These are phyloP conservation scores for Physella acuta DNA, from an alignment of 1,140 invertebrate genomes.

Conservation along the genomic window DNA sequence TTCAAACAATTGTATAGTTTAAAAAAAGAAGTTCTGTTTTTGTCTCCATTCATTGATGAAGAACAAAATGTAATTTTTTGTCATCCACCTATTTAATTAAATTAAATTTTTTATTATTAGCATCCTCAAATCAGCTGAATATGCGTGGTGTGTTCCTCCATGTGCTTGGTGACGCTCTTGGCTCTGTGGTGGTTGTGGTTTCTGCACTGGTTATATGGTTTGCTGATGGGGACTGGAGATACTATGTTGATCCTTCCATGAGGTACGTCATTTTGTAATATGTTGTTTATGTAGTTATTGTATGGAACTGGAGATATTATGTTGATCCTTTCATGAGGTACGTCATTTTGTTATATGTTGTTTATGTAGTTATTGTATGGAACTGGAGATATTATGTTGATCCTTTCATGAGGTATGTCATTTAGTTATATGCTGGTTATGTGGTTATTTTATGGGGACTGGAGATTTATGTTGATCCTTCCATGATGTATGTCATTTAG, in stretches of 20 bases:
- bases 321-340: constrained; percentile 90
- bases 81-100: neutral
- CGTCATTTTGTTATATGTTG: constrained; percentile 20
- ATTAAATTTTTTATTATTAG: too few species aligned
- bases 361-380: constrained; percentile 85
- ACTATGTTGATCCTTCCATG: constrained; percentile 91
- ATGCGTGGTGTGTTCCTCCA: constrained; percentile 84
- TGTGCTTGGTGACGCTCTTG: constrained; percentile 91
- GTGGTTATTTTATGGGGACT: constrained; percentile 78
- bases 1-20: too few species aligned
- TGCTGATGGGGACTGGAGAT: constrained; percentile 75
- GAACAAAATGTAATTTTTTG: neutral
- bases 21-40: neutral
- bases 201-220: constrained; percentile 86
- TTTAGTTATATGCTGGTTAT: constrained; percentile 69
- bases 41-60: neutral
- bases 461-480: constrained; percentile 87
- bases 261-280: constrained; percentile 63
- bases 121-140: constrained; percentile 70
- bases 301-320: constrained; percentile 77
- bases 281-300: too few species aligned
- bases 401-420: constrained; percentile 76
- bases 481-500: constrained; percentile 68
- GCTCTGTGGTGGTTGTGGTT: constrained; percentile 90
- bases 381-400: constrained; percentile 82